These are phyloP conservation scores for Pyrrhosoma nymphula DNA, from an alignment of 2,888 invertebrate species.

Conservation along the genomic window DNA sequence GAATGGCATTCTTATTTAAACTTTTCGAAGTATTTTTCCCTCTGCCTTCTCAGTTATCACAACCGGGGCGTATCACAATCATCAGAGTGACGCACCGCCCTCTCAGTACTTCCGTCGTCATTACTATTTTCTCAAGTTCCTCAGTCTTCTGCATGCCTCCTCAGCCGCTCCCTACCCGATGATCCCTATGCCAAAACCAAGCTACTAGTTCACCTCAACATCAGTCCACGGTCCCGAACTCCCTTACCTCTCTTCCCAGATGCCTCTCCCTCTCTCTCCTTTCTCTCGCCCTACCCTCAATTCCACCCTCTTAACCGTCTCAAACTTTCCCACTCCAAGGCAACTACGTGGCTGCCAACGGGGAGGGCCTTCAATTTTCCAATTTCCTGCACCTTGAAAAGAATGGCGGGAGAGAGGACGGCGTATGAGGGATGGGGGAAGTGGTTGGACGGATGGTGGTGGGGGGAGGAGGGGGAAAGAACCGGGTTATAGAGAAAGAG, in stretches of 20 bases:
- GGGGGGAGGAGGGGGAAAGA: no score
- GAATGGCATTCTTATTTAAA: constrained; percentile 53
- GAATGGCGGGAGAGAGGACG: background rate
- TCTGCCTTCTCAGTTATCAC: background rate
- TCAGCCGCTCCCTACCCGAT: no score
- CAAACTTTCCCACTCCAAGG: constrained; percentile 31
- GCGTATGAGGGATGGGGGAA: background rate
- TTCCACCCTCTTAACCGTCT: background rate
- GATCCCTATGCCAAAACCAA: background rate
- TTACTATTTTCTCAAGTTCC: constrained; percentile 37
- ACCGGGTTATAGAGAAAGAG: no score
- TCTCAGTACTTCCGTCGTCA: background rate
- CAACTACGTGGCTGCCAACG: constrained; percentile 22
- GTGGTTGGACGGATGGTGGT: no score
- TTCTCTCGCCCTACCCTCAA: background rate
- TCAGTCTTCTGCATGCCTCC: background rate
- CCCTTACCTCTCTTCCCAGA: background rate
- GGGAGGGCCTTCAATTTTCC: constrained; percentile 31
- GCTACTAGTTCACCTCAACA: background rate
- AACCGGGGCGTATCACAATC: no score
- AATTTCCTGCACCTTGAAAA: constrained; percentile 43
- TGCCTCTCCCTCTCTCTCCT: background rate
- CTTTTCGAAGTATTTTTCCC: constrained; percentile 17
- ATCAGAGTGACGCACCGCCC: background rate
- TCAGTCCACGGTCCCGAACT: background rate